Base-by-base conservation (phyloP, 2,888 invertebrate species). In the Coremacera marginata region DNA sequence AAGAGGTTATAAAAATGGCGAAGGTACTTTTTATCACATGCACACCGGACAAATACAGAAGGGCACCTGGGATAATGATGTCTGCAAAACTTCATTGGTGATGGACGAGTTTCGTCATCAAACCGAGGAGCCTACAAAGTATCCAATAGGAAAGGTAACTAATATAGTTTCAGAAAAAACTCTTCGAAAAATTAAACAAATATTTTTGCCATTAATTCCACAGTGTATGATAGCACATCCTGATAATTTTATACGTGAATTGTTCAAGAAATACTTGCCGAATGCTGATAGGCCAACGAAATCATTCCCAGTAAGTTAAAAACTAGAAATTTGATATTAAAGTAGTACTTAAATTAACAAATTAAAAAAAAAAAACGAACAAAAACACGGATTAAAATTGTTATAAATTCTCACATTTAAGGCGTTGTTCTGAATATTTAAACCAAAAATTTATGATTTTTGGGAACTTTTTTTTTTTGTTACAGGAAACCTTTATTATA, bases 11-110 rank as follows among this genome's bases (percentile, higher is more conserved):
- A 89, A 89, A 79, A 87, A 87, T 77, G 89, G 89, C 2, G 89
- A 89, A 77, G 89, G 89, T 16, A 80, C 86, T 31, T 89, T 84
- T 72, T 87, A 87, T 76, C 89, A 89, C 72, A 83, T 82, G 81
- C 82, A 84, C 37, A 89, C 87, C 0, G 89, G 89, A 0, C 89
- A 89, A 71, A 81, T 88, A 22, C 89, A 89, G 78, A 89, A 89
- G 70, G 89, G 89, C 5, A 84, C 88, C 78, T 89, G 89, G 89
- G 83, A 84, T 57, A 82, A 85, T 51, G 86, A 84, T 78, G 78
- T 84, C 25, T 88, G 85, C 25, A 86, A 85, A 76, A 77, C 83
- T 0, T 88, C 89, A 1, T 79, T 86, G 34, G 79, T 89, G 19
- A 84, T 87, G 70, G 89, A 89, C 73, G 86, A 87, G 8, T 80